Percentiles rank a stretch among this genome's conserved stretches.
Conservation (phyloP, 2,888 invertebrate genomes). For the Blastobasis lacticolella region DNA sequence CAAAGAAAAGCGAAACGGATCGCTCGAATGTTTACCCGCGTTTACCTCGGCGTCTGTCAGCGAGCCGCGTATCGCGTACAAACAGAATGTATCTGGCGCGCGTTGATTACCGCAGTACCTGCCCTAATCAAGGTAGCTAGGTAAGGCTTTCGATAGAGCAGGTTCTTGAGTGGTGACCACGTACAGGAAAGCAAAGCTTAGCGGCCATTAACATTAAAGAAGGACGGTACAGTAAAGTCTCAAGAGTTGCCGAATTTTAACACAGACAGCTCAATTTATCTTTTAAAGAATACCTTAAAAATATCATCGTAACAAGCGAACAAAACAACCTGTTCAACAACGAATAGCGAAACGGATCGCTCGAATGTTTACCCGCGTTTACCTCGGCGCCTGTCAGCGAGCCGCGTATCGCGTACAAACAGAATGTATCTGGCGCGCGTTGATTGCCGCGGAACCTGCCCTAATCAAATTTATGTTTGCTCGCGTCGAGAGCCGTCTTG, state of each 20-base stretch:
- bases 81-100: conserved; percentile 39
- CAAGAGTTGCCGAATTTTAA: no score
- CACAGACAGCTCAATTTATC: no score
- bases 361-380: neutral
- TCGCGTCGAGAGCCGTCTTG: conserved; percentile 45
- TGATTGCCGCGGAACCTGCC: conserved; percentile 62
- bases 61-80: conserved; percentile 34
- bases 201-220: no score
- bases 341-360: no score
- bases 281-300: no score
- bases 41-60: conserved; percentile 9
- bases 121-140: conserved; percentile 64
- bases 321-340: no score
- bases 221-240: no score
- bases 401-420: conserved; percentile 38
- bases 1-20: no score
- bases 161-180: no score
- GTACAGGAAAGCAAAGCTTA: no score
- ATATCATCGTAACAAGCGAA: no score
- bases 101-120: conserved; percentile 62
- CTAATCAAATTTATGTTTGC: conserved; percentile 69
- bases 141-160: no score
- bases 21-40: neutral
- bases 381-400: conserved; percentile 15
- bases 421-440: conserved; percentile 41